A percentile compares a stretch with the other conserved stretches of the same genome.
phyloP scores from a whole-genome alignment of 2,797 vertebrate species.

The Gymnothorax reevesii region DNA sequence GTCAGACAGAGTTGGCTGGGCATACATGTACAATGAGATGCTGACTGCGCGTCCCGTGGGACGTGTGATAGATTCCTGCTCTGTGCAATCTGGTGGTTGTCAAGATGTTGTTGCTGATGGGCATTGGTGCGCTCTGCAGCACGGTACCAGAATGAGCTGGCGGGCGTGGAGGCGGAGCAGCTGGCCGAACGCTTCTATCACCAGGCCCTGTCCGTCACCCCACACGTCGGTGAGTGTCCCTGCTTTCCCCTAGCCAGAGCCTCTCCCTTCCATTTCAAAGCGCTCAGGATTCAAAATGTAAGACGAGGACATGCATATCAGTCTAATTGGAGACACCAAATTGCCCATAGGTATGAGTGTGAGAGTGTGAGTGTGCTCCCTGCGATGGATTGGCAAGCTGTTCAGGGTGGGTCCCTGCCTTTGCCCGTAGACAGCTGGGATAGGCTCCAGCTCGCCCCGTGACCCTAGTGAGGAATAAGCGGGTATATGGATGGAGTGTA shows the following conservation, averaged over 20 bases:
- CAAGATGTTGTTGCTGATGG: background rate
- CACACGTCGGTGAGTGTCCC: constrained; percentile 86
- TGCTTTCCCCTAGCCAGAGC: background rate
- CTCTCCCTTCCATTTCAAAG: background rate
- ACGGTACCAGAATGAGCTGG: constrained; percentile 95
- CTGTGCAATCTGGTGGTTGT: background rate
- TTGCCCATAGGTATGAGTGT: too few relatives aligned
- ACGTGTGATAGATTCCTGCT: constrained; percentile 1
- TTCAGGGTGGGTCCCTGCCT: too few relatives aligned
- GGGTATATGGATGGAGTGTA: too few relatives aligned
- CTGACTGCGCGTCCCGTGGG: background rate
- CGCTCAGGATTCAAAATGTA: background rate
- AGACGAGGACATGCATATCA: too few relatives aligned
- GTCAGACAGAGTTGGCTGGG: background rate
- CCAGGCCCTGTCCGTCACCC: constrained; percentile 91
- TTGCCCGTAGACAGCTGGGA: too few relatives aligned
- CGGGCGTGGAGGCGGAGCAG: constrained; percentile 91
- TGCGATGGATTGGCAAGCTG: too few relatives aligned
- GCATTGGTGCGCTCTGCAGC: constrained; percentile 64
- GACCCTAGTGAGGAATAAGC: too few relatives aligned
- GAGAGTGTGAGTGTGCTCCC: too few relatives aligned
- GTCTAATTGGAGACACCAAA: too few relatives aligned
- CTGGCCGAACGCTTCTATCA: constrained; percentile 95
- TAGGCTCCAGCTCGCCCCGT: too few relatives aligned
- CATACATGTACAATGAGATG: background rate